These are phyloP conservation scores for Drosophila orena DNA, from an alignment of 1,140 invertebrate genomes.

Conservation along the genomic window DNA sequence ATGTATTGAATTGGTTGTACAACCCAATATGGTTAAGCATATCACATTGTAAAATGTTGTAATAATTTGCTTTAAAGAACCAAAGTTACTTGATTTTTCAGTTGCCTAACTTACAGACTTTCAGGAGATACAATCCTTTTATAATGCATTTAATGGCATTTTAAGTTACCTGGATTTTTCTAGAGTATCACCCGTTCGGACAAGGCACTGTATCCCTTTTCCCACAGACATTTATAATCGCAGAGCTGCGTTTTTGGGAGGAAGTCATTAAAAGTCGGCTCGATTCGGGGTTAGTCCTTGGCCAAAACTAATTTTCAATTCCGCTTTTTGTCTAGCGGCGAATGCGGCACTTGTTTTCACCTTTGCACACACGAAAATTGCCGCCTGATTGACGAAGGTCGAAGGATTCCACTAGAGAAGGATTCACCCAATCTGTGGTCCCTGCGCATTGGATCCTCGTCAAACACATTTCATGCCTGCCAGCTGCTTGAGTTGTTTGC, in stretches of 20 bases:
- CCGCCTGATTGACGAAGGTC: constrained; percentile 67
- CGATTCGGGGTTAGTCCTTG: constrained; percentile 8
- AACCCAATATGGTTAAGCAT: too few species aligned
- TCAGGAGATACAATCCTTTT: too few species aligned
- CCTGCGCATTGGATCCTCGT: constrained; percentile 57
- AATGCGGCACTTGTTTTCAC: constrained; percentile 57
- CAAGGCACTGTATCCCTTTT: neutral
- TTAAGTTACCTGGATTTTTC: neutral
- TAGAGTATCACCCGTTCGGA: constrained; percentile 26
- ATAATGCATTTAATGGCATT: too few species aligned
- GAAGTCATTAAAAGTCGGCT: constrained; percentile 69
- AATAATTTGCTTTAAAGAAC: too few species aligned
- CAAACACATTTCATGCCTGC: constrained; percentile 65
- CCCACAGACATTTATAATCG: constrained; percentile 46
- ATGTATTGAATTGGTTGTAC: too few species aligned
- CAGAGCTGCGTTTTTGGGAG: constrained; percentile 24
- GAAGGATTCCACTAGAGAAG: constrained; percentile 23
- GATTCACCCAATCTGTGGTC: constrained; percentile 37
- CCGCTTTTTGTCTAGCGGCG: constrained; percentile 67
- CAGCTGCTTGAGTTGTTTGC: constrained; percentile 57
- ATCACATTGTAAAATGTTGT: too few species aligned
- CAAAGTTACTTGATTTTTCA: too few species aligned
- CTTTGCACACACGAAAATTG: constrained; percentile 32
- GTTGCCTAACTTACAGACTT: too few species aligned
- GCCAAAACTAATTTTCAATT: constrained; percentile 65